Evolutionary conservation across 2,113 vertebrate species (phyloP), one percentile per base, ranked within the genome.

Genomic region (Pseudopipra pipra): DNA sequence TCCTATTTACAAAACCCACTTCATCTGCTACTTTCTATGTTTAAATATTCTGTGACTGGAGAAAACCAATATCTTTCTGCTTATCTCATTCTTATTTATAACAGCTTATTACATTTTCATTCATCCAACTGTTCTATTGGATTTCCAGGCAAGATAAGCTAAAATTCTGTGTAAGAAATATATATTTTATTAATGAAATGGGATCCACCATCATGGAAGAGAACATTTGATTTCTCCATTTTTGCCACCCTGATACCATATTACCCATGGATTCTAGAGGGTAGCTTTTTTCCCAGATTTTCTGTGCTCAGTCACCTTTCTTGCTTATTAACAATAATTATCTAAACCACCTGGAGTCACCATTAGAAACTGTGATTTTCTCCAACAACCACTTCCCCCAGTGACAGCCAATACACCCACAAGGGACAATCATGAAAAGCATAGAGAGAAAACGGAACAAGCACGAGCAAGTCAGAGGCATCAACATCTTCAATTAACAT

Each of bases 81-180:
- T 90, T 84, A 67, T 39, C 59, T 44, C 47, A 58, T 82, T 83
- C 70, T 80, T 89, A 77, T 87, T 95, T 83, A 52, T 89, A 91
- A 89, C 25, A 84, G 28, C 8, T 89, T 79, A 88, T 89, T 87
- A 67, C 30, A 52, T 62, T 88, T 93, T 84, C 83, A 91, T 95
- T 90, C 37, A 24, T 70, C 49, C 72, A 92, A 56, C 33, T 58
- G 13, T n/a, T 89, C 39, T 90, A 78, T 49, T 74, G 80, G 49
- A 82, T 94, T 86, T 86, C 58, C 39, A 90, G 43, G 16, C 20
- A 91, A 73, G 93, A 76, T 65, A 11, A 78, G 58, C 80, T 87
- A 87, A 82, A 92, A 87, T 37, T 30, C 30, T 58, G 52, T 19
- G 27, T 65, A 74, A 85, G 51, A 41, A 44, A 61, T 28, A 62